phyloP scores from a whole-genome alignment of 2,113 vertebrate species.

The Gobius niger region DNA sequence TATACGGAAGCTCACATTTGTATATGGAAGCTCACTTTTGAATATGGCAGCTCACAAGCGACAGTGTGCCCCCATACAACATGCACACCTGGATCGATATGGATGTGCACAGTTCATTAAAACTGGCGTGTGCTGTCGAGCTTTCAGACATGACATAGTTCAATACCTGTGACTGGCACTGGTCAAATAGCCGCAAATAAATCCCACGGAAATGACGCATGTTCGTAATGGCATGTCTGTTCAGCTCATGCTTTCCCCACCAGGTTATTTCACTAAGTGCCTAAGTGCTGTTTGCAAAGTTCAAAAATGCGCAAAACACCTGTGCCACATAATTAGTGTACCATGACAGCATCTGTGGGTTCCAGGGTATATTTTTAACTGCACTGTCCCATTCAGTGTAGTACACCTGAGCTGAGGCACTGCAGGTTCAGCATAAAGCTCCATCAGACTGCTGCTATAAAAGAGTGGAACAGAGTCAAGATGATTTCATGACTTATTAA shows the following conservation, averaged over 20 bases:
- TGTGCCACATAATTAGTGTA: slow-evolving; percentile 10
- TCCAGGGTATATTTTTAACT: slow-evolving; percentile 1
- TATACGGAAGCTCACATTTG: neutral
- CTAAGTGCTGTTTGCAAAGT: neutral
- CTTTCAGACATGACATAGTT: too few species aligned
- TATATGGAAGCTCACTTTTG: neutral
- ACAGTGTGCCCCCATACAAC: neutral
- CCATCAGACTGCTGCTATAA: neutral
- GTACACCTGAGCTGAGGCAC: slow-evolving; percentile 6
- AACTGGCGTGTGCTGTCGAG: too few species aligned
- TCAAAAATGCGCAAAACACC: slow-evolving; percentile 7
- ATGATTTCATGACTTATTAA: too few species aligned
- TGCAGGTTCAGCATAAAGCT: slow-evolving; percentile 1
- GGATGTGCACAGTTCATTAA: too few species aligned
- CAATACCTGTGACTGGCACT: neutral
- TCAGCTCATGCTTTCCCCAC: neutral
- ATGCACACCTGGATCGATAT: too few species aligned
- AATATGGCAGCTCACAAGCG: neutral
- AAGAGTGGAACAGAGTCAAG: neutral
- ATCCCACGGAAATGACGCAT: neutral
- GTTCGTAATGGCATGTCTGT: slow-evolving; percentile 1
- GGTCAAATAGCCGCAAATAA: neutral
- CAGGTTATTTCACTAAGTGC: slow-evolving; percentile 1
- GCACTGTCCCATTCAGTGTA: slow-evolving; percentile 1
- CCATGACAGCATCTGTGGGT: slow-evolving; percentile 5